Conservation (phyloP, 2,113 vertebrate genomes). For the Rattus norvegicus region GRCr8 NC_086032.1:79548501-79549000, state of each 20-base stretch:
- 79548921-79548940: neutral
- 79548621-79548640: neutral
- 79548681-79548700: neutral
- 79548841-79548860: fast-evolving
- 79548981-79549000: neutral
- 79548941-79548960: neutral
- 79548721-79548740: neutral
- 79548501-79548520: fast-evolving
- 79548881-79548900: neutral
- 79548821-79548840: neutral
- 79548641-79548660: neutral
- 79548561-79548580: fast-evolving
- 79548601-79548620: neutral
- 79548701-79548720: neutral
- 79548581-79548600: fast-evolving
- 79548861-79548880: neutral
- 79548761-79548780: neutral
- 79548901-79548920: neutral
- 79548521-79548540: neutral
- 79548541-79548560: neutral
- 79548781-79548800: neutral
- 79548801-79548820: neutral
- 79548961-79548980: fast-evolving
- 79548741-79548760: neutral
- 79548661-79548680: neutral